These are phyloP conservation scores for Patella caerulea DNA, from an alignment of 2,888 invertebrate species.

Conservation along the genomic window DNA sequence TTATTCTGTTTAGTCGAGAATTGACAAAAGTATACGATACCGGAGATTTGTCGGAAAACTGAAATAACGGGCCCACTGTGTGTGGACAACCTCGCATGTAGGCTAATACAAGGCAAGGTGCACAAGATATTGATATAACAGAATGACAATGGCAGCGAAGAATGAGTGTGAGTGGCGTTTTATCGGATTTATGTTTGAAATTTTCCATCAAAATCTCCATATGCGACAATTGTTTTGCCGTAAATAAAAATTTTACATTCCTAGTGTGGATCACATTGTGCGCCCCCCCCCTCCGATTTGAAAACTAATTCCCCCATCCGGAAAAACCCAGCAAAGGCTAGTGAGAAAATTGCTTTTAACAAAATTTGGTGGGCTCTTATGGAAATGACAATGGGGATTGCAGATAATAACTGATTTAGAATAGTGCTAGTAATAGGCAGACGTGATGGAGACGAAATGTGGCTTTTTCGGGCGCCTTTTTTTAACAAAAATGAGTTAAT, in stretches of 20 bases:
- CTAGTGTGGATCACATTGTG: neutral
- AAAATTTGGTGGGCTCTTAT: neutral
- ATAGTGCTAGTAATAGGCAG: neutral
- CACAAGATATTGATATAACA: neutral
- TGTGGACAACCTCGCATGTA: neutral
- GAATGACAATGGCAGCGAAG: neutral
- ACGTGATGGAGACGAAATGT: neutral
- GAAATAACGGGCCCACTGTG: neutral
- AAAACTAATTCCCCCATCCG: neutral
- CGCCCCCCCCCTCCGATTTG: neutral
- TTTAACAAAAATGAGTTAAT: neutral
- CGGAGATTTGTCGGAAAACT: neutral
- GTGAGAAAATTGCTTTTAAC: neutral
- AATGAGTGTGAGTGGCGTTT: neutral
- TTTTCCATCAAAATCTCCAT: slow-evolving; percentile 3
- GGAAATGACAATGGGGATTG: neutral
- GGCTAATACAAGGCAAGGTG: neutral
- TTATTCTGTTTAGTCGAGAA: neutral
- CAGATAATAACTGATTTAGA: neutral
- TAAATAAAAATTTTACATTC: neutral
- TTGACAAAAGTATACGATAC: neutral
- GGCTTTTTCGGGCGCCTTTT: neutral
- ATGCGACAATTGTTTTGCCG: neutral
- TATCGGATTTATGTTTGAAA: neutral
- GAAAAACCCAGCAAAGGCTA: neutral